phyloP scores from a whole-genome alignment of 2,113 vertebrate species.

The Pedionomus torquatus region DNA sequence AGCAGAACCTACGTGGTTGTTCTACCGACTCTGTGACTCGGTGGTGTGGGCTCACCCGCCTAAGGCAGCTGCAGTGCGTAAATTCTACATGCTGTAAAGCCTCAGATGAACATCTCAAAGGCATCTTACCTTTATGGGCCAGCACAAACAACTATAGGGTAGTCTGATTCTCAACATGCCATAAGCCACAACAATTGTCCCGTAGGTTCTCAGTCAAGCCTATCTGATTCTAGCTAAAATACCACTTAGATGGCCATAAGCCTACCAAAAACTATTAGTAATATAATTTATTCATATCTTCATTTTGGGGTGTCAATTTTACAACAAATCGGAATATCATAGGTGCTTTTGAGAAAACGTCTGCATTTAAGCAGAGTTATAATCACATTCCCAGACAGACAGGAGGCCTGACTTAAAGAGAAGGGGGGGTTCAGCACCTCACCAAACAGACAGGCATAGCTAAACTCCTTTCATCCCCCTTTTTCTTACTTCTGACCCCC shows the following conservation, averaged over 20 bases:
- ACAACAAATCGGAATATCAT: background rate
- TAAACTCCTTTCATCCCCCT: background rate
- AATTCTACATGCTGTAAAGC: background rate
- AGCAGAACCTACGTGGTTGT: background rate
- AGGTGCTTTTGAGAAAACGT: background rate
- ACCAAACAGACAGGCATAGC: background rate
- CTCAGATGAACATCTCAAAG: background rate
- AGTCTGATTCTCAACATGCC: background rate
- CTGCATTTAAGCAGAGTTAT: background rate
- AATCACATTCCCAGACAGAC: background rate
- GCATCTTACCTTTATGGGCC: background rate
- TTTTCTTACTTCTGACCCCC: background rate
- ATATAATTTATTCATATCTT: background rate
- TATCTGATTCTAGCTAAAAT: background rate
- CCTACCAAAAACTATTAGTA: background rate
- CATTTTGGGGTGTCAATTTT: background rate
- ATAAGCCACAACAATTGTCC: background rate
- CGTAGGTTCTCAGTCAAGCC: background rate
- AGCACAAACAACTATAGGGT: background rate
- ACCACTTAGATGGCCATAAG: background rate
- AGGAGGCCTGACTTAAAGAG: background rate
- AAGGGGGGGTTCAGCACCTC: background rate
- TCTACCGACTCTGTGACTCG: background rate
- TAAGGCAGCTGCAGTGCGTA: background rate
- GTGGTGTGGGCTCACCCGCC: background rate